A percentile compares a stretch with the other conserved stretches of the same genome.
Conservation (phyloP, 2,797 vertebrate genomes). For the Esox masquinongy region DNA sequence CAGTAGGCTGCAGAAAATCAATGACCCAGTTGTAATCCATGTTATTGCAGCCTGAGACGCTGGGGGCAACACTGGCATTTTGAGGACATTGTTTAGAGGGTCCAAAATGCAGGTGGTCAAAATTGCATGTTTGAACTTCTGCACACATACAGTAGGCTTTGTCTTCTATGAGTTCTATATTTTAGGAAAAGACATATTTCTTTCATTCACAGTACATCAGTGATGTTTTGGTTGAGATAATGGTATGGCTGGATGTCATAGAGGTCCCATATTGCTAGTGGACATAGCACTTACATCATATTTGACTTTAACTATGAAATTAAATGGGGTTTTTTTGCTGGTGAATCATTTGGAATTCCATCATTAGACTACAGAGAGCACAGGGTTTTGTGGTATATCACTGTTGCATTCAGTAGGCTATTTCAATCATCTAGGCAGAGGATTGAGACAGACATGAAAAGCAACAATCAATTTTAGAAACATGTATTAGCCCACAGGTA, state of each 20-base stretch:
- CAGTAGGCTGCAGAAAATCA: slow-evolving; percentile 33
- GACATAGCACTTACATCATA: neutral
- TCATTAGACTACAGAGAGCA: slow-evolving; percentile 4
- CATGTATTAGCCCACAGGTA: neutral
- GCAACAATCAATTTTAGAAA: neutral
- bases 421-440: neutral
- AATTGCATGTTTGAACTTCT: neutral
- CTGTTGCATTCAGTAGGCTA: neutral
- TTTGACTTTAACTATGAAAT: slow-evolving; percentile 7
- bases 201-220: too few relatives aligned
- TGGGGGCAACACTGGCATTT: neutral
- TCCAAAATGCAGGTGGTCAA: neutral
- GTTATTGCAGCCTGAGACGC: slow-evolving; percentile 43
- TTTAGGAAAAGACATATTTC: neutral
- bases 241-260: neutral
- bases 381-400: neutral
- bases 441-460: slow-evolving; percentile 8
- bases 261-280: neutral
- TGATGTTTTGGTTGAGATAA: neutral
- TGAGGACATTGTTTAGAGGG: neutral
- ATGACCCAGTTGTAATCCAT: slow-evolving; percentile 39
- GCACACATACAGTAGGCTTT: neutral
- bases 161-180: neutral
- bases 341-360: slow-evolving; percentile 22
- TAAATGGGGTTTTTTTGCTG: slow-evolving; percentile 36